Evolutionary conservation across 35 echinoderm and acorn worm species (phyloP), one percentile per base, ranked within the genome.

Genomic region (Diadema setosum): DNA sequence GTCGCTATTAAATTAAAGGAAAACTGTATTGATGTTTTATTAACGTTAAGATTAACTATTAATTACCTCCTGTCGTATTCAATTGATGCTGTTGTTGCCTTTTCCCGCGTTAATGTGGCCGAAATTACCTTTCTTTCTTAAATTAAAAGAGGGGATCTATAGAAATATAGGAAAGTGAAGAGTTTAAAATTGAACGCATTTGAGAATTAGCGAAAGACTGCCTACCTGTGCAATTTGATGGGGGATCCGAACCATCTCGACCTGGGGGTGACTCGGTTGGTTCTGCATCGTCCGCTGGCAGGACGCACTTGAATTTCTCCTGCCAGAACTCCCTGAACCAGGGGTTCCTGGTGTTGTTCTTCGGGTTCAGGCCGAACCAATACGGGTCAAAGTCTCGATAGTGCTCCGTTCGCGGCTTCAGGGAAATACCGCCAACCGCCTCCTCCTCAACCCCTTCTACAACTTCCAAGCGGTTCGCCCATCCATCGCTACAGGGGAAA

Each of bases 301-400:
- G 45, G 7, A 87, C 57, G 30, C 96, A 99, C 15, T 95, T 70
- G 78, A 99, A 99, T 39, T 87, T 80, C 30, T 92, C 73, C 86
- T 99, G 84, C 96, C 96, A 99, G 40, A 99, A 99, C 40, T 92
- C 93, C n/a, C 96, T 81, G 69, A 99, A 99, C 96, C 96, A 99
- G 0, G 96, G 96, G 36, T 99, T 99, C 37, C 46, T 49, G 5
- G 76, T 86, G 63, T 89, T 86, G 45, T 91, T 86, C 1, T 82
- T 45, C 16, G 96, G 96, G 44, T 87, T 43, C 5, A 89, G 58
- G 34, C 34, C 46, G 25, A 95, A 92, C 59, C 92, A 99, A 45
- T 99, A 90, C 23, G 80, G 39, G 26, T 99, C 93, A 49, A 99
- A 99, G 52, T 94, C 88, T 3, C 83, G 8, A 44, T 88, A 81